phyloP scores from a whole-genome alignment of 2,113 vertebrate species.

The Scophthalmus maximus region DNA sequence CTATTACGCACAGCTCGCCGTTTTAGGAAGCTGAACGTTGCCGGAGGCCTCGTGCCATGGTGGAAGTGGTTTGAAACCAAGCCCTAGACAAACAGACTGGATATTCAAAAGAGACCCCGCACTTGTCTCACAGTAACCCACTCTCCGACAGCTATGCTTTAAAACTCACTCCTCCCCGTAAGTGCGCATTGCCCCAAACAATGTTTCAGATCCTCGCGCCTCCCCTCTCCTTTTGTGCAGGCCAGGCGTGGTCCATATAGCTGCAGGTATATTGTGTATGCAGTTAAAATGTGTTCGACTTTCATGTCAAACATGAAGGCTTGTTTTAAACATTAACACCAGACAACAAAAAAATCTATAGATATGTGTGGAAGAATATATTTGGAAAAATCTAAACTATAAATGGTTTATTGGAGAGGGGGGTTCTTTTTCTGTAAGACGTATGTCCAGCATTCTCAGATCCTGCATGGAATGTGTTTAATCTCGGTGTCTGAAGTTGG shows the following conservation, averaged over 20 bases:
- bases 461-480: slow-evolving; percentile 11
- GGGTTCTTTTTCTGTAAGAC: not conserved
- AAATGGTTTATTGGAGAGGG: not conserved
- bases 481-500: slow-evolving; percentile 21
- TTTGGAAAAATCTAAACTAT: not conserved
- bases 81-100: slow-evolving; percentile 63
- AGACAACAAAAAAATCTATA: slow-evolving; percentile 51
- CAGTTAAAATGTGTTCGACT: slow-evolving; percentile 61
- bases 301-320: slow-evolving; percentile 72
- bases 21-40: slow-evolving; percentile 48
- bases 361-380: slow-evolving; percentile 41
- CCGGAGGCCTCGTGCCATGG: slow-evolving; percentile 57
- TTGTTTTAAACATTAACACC: slow-evolving; percentile 72
- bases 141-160: slow-evolving; percentile 56
- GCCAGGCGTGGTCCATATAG: slow-evolving; percentile 53
- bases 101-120: slow-evolving; percentile 63
- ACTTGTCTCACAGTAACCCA: slow-evolving; percentile 48
- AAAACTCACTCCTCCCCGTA: slow-evolving; percentile 59
- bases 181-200: slow-evolving; percentile 68
- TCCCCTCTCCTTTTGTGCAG: slow-evolving; percentile 58
- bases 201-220: slow-evolving; percentile 50
- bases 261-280: slow-evolving; percentile 71
- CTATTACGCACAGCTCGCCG: slow-evolving; percentile 55
- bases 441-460: slow-evolving; percentile 1
- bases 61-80: slow-evolving; percentile 68